phyloP scores from a whole-genome alignment of 2,797 vertebrate genomes.

The Craterocephalus amniculus region DNA sequence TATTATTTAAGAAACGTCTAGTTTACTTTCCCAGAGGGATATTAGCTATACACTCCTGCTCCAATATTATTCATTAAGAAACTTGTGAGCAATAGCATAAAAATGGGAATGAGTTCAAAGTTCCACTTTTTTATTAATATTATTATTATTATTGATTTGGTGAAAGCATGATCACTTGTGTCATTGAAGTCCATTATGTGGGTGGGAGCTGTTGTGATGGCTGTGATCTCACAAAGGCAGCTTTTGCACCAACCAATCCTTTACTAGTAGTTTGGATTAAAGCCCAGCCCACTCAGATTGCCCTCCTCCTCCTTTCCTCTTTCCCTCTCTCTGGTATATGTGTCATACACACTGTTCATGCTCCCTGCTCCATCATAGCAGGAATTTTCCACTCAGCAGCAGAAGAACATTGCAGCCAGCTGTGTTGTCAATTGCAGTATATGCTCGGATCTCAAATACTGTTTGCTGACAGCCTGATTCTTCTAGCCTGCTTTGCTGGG shows the following conservation, averaged over 20 bases:
- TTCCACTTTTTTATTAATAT: too few relatives aligned
- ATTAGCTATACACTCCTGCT: not conserved
- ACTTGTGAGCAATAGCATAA: constrained; percentile 11
- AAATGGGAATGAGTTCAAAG: constrained; percentile 28
- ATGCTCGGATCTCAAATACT: constrained; percentile 38
- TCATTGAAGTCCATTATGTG: constrained; percentile 58
- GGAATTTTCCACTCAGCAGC: constrained; percentile 81
- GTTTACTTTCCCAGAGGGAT: not conserved
- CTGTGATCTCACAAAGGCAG: constrained; percentile 84
- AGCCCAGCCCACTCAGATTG: constrained; percentile 61
- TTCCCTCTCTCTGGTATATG: constrained; percentile 20
- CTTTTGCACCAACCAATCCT: constrained; percentile 80
- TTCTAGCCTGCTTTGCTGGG: constrained; percentile 14
- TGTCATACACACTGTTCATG: constrained; percentile 50
- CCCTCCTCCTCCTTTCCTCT: constrained; percentile 47
- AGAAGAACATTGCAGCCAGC: constrained; percentile 73
- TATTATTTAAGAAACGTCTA: not conserved
- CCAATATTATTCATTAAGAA: constrained; percentile 7
- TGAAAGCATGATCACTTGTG: constrained; percentile 31
- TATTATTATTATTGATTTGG: not conserved
- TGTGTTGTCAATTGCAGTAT: constrained; percentile 74
- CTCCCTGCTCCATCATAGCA: constrained; percentile 62
- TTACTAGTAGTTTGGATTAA: constrained; percentile 45
- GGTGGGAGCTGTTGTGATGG: constrained; percentile 81
- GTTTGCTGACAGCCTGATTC: constrained; percentile 34